phyloP scores from a whole-genome alignment of 2,797 vertebrate species.

The Mormyrops attenuatus region DNA sequence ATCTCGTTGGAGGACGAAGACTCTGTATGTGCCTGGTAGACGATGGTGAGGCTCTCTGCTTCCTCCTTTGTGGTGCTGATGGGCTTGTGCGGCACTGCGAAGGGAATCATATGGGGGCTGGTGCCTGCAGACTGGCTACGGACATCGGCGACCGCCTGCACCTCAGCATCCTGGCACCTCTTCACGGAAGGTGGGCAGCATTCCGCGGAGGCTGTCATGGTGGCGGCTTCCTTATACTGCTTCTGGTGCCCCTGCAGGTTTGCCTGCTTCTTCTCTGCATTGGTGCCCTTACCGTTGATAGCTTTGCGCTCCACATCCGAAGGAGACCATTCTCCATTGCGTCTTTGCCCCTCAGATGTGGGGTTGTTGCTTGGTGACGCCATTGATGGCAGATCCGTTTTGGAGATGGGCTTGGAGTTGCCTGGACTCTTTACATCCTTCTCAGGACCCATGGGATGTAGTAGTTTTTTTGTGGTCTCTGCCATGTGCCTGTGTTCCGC shows the following conservation, averaged over 20 bases:
- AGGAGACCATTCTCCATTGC: background rate
- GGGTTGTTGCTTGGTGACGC: background rate
- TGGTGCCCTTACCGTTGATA: rapidly evolving
- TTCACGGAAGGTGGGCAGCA: conserved; percentile 37
- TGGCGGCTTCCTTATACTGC: conserved; percentile 75
- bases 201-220: conserved; percentile 73
- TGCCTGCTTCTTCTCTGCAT: rapidly evolving
- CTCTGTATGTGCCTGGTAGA: conserved; percentile 50
- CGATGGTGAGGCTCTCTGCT: conserved; percentile 63
- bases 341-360: background rate
- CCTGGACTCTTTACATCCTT: conserved; percentile 34
- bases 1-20: background rate
- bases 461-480: conserved; percentile 25
- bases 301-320: conserved; percentile 29
- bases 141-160: conserved; percentile 78
- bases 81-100: conserved; percentile 47
- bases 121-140: conserved; percentile 79
- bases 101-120: conserved; percentile 79
- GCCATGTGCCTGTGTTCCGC: background rate
- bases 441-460: conserved; percentile 24
- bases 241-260: conserved; percentile 38
- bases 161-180: conserved; percentile 72
- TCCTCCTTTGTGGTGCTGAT: conserved; percentile 50
- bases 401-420: conserved; percentile 34
- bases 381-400: conserved; percentile 37